Base-by-base conservation (phyloP, 2,888 invertebrate genomes). In the Girardia tigrina region DNA sequence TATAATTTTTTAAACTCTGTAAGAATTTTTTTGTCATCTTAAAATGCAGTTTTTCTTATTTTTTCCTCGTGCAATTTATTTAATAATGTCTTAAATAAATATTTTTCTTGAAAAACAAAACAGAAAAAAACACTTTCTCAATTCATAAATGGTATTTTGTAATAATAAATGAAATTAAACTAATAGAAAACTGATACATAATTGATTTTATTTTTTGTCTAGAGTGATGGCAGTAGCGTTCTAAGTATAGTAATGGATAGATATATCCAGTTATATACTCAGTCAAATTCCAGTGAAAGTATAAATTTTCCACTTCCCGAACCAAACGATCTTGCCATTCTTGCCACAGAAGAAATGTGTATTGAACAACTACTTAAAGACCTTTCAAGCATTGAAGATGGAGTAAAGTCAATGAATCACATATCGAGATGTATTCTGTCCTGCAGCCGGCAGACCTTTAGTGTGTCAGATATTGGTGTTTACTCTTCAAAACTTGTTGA, bases 281-380 rank as follows among this genome's bases (percentile, higher is more conserved):
- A 56, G 23, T 56, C 56, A 56, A 56, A 56, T 56, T 56, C n/a
- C 4, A 23, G 56, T 20, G 56, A 23, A 56, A 56, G 56, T 16
- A 20, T 56, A 23, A 56, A 23, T n/a, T 56, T 56, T 56, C 56
- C 56, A 12, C 56, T 56, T 56, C 56, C 56, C 20, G 56, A 56
- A 56, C 56, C 56, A 56, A 56, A 56, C 23, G 56, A 56, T n/a
- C 56, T 56, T n/a, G 56, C 56, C n/a, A 56, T 56, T 56, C 56
- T 56, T 56, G 56, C 56, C 56, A 56, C 56, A n/a, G 23, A 56
- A 56, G 56, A 56, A 56, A 56, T 56, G 56, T 6, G 56, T 8
- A 6, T 56, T 8, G 56, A 56, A 20, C 56, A 56, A 56, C n/a
- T 56, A 12, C 23, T 23, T 20, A 56, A 56, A 2, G 56, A 56